These are phyloP conservation scores for Drosophila ezoana DNA, from an alignment of 2,888 invertebrate species.

Conservation along the genomic window DNA sequence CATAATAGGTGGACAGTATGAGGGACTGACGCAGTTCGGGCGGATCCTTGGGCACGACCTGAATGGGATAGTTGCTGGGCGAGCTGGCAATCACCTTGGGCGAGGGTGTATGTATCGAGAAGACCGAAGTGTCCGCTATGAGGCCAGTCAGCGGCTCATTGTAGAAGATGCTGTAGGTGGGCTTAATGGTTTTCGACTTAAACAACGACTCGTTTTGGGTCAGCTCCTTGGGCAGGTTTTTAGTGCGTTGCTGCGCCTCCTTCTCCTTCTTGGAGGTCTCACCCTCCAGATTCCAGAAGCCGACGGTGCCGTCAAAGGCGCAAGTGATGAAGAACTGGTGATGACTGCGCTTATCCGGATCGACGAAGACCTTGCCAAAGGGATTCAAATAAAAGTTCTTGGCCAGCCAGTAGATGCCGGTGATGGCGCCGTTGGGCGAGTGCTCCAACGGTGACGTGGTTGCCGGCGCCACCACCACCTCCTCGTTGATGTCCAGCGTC, in stretches of 20 bases:
- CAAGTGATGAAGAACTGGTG: conserved; percentile 88
- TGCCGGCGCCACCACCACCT: conserved; percentile 87
- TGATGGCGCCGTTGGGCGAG: conserved; percentile 88
- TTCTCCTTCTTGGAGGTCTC: conserved; percentile 52
- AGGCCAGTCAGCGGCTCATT: conserved; percentile 85
- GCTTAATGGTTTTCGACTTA: conserved; percentile 88
- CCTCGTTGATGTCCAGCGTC: conserved; percentile 88
- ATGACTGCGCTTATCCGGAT: conserved; percentile 82
- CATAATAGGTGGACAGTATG: conserved; percentile 80
- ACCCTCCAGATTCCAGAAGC: conserved; percentile 89
- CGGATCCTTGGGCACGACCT: conserved; percentile 56
- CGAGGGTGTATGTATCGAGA: conserved; percentile 52
- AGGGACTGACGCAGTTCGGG: conserved; percentile 66
- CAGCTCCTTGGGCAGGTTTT: conserved; percentile 87
- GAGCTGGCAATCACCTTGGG: conserved; percentile 42
- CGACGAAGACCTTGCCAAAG: conserved; percentile 86
- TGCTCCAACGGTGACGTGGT: conserved; percentile 87
- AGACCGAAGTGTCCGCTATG: conserved; percentile 77
- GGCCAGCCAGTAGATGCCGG: conserved; percentile 89
- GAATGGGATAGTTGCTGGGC: conserved; percentile 65
- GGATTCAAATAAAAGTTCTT: conserved; percentile 87
- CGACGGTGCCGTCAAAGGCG: conserved; percentile 89
- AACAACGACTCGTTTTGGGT: conserved; percentile 87
- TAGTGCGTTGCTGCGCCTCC: conserved; percentile 34
- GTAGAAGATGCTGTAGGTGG: conserved; percentile 87